A percentile compares a stretch with the other conserved stretches of the same genome.
These are phyloP conservation scores for Acronicta psi DNA, from an alignment of 2,888 invertebrate species.

Conservation along the genomic window DNA sequence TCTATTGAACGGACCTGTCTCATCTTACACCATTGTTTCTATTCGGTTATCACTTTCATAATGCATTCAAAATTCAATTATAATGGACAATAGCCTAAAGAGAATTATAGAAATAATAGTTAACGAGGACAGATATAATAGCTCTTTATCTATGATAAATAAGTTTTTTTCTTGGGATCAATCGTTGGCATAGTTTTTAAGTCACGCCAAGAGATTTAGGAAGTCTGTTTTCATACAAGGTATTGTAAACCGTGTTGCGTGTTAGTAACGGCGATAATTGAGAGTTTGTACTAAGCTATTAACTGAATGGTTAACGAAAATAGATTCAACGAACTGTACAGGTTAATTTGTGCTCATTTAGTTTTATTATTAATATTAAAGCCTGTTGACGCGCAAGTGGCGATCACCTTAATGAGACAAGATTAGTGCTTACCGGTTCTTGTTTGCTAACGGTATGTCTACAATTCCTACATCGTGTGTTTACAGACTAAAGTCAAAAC, in stretches of 20 bases:
- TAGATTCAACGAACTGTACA: constrained; percentile 4
- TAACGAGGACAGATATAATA: constrained; percentile 47
- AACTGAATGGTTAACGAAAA: constrained; percentile 21
- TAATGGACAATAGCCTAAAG: constrained; percentile 47
- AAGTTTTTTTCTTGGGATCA: constrained; percentile 48
- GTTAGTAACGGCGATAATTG: constrained; percentile 27
- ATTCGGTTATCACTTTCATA: constrained; percentile 40
- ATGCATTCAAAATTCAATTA: constrained; percentile 50
- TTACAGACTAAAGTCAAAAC: no score
- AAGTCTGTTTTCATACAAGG: constrained; percentile 13
- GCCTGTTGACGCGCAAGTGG: no score
- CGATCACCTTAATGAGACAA: no score
- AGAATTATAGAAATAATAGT: constrained; percentile 43
- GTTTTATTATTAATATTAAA: neutral
- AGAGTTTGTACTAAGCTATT: constrained; percentile 11
- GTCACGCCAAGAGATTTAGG: constrained; percentile 44
- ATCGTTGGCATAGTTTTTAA: constrained; percentile 51
- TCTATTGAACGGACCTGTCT: constrained; percentile 11
- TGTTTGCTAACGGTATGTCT: no score
- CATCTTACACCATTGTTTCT: constrained; percentile 24
- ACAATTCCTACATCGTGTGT: no score
- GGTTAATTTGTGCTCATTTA: constrained; percentile 5
- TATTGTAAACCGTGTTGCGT: constrained; percentile 24
- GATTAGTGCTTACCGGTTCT: no score
- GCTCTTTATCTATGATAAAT: constrained; percentile 47